Evolutionary conservation across 2,888 invertebrate species (phyloP).

Genomic region (Meta bourneti): DNA sequence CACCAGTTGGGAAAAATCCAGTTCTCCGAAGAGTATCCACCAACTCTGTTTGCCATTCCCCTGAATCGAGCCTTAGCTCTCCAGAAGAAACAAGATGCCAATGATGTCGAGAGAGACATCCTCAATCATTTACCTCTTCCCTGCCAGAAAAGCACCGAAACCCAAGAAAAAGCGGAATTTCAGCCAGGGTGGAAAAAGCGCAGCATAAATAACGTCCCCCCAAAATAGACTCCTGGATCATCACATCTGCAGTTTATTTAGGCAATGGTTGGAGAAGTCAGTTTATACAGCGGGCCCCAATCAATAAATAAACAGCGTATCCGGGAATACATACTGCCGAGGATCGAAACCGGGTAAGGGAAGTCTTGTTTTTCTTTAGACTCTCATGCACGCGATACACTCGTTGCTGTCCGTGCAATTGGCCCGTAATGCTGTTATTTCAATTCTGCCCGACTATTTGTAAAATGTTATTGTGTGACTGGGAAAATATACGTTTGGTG

Average conservation of each 20-base stretch:
- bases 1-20: no score
- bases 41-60: no score
- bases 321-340: slow-evolving; percentile 3
- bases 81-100: no score
- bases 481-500: no score
- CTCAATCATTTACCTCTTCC: slow-evolving; percentile 18
- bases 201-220: slow-evolving; percentile 45
- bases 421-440: background rate
- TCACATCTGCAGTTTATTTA: slow-evolving; percentile 21
- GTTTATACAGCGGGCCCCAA: slow-evolving; percentile 16
- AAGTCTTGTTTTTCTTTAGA: background rate
- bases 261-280: background rate
- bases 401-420: background rate
- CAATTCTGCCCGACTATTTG: background rate
- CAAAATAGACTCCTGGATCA: slow-evolving; percentile 42
- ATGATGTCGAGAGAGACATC: no score
- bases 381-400: background rate
- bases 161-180: slow-evolving; percentile 3
- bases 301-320: slow-evolving; percentile 61
- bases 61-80: no score
- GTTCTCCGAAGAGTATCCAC: no score
- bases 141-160: slow-evolving; percentile 24
- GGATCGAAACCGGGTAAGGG: background rate
- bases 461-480: no score
- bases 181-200: background rate